Conservation (phyloP, 2,888 invertebrate species). For the Lasioglossum vierecki region DNA sequence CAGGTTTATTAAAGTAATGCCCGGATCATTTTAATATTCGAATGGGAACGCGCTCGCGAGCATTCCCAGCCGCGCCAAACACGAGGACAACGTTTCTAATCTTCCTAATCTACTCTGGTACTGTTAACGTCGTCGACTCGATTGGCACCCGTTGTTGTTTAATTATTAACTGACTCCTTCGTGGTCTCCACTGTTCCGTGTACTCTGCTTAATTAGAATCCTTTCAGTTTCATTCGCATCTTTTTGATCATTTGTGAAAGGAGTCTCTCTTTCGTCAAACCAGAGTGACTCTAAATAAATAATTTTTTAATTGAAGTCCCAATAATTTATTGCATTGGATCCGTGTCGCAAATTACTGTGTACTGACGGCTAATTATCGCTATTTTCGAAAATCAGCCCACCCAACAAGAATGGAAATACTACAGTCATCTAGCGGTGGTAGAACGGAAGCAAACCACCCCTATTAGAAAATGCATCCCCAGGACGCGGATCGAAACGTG, state of each 20-base stretch:
- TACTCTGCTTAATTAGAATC: background rate
- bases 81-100: constrained; percentile 30
- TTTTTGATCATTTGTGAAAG: background rate
- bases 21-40: constrained; percentile 83
- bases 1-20: constrained; percentile 82
- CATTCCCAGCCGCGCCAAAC: constrained; percentile 78
- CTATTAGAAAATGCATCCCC: background rate
- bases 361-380: background rate
- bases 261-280: background rate
- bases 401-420: background rate
- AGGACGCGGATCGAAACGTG: background rate
- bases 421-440: background rate
- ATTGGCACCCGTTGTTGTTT: background rate
- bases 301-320: background rate
- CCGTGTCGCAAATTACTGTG: too few relatives aligned
- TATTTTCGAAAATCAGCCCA: background rate
- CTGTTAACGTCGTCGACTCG: background rate
- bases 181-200: background rate
- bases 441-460: background rate
- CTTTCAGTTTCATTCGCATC: background rate
- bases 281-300: background rate
- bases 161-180: background rate
- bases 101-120: background rate
- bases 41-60: constrained; percentile 72
- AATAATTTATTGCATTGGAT: background rate